These are phyloP conservation scores for Ochotona curzoniae DNA, from an alignment of 2,113 vertebrate species.

Conservation along the genomic window DNA sequence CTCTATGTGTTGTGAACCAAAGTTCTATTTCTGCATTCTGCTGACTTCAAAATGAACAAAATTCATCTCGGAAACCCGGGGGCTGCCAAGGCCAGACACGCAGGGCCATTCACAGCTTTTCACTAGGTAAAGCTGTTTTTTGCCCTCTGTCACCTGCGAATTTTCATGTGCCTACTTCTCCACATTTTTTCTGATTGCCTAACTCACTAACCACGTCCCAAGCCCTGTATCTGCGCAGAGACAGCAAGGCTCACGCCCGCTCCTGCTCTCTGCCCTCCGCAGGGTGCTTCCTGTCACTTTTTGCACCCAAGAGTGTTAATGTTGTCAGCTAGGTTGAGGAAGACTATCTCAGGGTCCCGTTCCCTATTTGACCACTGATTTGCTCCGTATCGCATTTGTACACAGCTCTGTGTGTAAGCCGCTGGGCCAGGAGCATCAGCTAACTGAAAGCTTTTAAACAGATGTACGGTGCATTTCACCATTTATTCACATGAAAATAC, in stretches of 20 bases:
- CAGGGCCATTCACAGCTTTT: not conserved
- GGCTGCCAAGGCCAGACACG: fast-evolving
- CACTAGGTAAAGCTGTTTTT: not conserved
- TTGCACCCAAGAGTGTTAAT: not conserved
- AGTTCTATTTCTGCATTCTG: not conserved
- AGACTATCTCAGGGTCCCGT: not conserved
- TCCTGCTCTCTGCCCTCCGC: fast-evolving
- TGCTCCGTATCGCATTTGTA: not conserved
- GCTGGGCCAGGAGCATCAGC: not conserved
- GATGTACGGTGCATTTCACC: not conserved
- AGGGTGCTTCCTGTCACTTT: not conserved
- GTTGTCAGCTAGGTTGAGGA: not conserved
- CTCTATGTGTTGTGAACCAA: not conserved
- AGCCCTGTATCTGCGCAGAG: not conserved
- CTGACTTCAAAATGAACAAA: not conserved
- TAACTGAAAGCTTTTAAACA: not conserved
- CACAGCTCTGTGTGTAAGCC: not conserved
- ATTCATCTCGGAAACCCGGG: not conserved
- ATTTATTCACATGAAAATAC: not conserved
- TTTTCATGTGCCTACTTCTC: not conserved
- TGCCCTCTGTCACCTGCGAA: not conserved
- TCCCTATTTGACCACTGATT: not conserved
- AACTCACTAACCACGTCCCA: not conserved
- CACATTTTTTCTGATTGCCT: not conserved
- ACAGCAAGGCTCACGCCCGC: not conserved